Percentiles rank a stretch among this genome's conserved stretches.
Conservation (phyloP, 2,113 vertebrate species). For the Naja naja region DNA sequence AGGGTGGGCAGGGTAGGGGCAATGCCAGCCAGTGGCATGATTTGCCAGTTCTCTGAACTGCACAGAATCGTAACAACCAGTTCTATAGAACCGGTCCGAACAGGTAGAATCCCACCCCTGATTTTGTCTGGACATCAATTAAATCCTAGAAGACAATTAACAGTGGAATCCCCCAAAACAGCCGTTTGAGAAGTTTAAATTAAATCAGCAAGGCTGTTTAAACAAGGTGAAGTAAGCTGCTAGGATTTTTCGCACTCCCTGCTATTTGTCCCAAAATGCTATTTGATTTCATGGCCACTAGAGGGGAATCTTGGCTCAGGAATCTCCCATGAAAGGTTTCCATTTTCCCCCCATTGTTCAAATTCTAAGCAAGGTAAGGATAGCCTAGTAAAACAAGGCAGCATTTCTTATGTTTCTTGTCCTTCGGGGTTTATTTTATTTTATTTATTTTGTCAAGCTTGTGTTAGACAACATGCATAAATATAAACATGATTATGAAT, state of each 20-base stretch:
- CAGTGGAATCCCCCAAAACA: background rate
- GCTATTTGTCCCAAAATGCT: background rate
- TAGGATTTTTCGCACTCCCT: no score
- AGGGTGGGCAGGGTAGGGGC: no score
- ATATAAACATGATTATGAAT: no score
- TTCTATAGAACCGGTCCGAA: no score
- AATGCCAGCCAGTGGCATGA: no score
- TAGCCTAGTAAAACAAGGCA: slow-evolving; percentile 65
- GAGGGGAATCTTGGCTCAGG: slow-evolving; percentile 68
- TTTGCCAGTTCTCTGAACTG: no score
- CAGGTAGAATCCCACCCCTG: no score
- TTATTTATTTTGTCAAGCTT: no score
- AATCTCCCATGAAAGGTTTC: slow-evolving; percentile 33
- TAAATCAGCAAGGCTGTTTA: background rate
- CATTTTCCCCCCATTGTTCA: slow-evolving; percentile 11
- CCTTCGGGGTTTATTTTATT: background rate
- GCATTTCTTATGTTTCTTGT: slow-evolving; percentile 66
- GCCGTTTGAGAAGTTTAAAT: background rate
- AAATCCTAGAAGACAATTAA: background rate
- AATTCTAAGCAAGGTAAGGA: slow-evolving; percentile 64
- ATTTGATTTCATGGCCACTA: slow-evolving; percentile 48
- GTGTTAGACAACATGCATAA: no score
- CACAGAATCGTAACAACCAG: no score
- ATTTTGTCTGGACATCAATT: no score
- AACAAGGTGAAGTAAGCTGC: background rate